A percentile compares a stretch with the other conserved stretches of the same genome.
phyloP scores from a whole-genome alignment of 2,888 invertebrate species.

The Athalia circularis region DNA sequence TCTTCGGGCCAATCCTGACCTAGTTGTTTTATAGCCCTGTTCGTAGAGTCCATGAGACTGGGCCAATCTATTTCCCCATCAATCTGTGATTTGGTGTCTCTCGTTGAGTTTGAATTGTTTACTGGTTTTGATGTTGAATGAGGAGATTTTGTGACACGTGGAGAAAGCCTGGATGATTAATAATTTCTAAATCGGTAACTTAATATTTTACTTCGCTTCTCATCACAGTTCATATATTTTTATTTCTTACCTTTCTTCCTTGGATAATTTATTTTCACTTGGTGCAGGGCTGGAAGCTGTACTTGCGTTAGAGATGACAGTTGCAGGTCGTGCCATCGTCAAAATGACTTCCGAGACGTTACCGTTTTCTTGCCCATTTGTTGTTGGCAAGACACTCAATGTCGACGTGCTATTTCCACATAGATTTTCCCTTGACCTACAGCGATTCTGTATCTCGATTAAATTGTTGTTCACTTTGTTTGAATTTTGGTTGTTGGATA shows the following conservation, averaged over 20 bases:
- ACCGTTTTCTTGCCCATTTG: conserved; percentile 68
- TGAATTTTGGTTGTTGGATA: conserved; percentile 67
- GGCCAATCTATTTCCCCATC: conserved; percentile 68
- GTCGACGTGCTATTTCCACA: conserved; percentile 69
- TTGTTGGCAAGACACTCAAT: conserved; percentile 65
- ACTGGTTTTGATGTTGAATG: conserved; percentile 65
- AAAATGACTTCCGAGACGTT: conserved; percentile 78
- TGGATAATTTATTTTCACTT: conserved; percentile 77
- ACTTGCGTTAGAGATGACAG: conserved; percentile 80
- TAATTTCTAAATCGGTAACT: conserved; percentile 20
- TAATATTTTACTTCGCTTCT: not conserved
- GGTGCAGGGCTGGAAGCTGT: conserved; percentile 77
- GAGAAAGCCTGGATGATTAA: conserved; percentile 65
- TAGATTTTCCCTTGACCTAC: conserved; percentile 73
- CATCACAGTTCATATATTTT: not conserved
- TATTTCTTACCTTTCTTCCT: conserved; percentile 75
- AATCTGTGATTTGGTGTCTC: conserved; percentile 62
- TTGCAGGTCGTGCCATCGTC: conserved; percentile 81
- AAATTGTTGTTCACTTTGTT: conserved; percentile 71
- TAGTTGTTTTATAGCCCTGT: conserved; percentile 62
- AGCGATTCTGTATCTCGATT: conserved; percentile 70
- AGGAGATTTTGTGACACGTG: conserved; percentile 71
- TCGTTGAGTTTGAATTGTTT: conserved; percentile 61
- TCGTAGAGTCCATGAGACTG: conserved; percentile 62
- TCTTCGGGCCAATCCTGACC: conserved; percentile 69